phyloP scores from a whole-genome alignment of 1,140 invertebrate genomes.

The Steinernema feltiae region DNA sequence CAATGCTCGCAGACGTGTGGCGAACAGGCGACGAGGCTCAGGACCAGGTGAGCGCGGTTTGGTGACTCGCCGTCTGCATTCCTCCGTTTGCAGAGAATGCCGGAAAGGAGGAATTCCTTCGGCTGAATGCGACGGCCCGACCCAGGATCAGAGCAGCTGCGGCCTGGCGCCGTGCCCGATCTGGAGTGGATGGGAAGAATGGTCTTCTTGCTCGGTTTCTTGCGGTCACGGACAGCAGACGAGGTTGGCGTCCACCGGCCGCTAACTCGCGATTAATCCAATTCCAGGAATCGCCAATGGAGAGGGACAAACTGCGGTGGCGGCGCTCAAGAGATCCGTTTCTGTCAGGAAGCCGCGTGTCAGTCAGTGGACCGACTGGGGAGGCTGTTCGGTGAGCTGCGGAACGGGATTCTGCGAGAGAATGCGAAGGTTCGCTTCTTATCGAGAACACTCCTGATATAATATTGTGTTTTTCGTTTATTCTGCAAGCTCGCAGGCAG shows the following conservation, averaged over 20 bases:
- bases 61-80: not conserved
- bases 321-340: conserved; percentile 25
- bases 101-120: conserved; percentile 25
- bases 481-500: not conserved
- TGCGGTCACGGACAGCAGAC: conserved; percentile 36
- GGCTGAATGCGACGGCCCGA: conserved; percentile 27
- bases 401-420: conserved; percentile 25
- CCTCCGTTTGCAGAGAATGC: conserved; percentile 18
- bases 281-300: too few relatives aligned
- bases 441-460: too few relatives aligned
- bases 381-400: conserved; percentile 25
- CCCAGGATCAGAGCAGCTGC: conserved; percentile 34
- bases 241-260: too few relatives aligned
- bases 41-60: conserved; percentile 24
- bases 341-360: too few relatives aligned
- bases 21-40: conserved; percentile 32
- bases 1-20: conserved; percentile 27
- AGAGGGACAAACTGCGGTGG: conserved; percentile 22
- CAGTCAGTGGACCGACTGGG: conserved; percentile 28
- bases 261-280: too few relatives aligned
- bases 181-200: conserved; percentile 36
- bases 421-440: conserved; percentile 15
- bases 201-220: conserved; percentile 24
- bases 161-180: conserved; percentile 18
- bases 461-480: not conserved